Percentiles rank a stretch among this genome's conserved stretches.
Evolutionary conservation across 2,888 invertebrate species (phyloP).

Genomic region (Cecidostiba fungosa): DNA sequence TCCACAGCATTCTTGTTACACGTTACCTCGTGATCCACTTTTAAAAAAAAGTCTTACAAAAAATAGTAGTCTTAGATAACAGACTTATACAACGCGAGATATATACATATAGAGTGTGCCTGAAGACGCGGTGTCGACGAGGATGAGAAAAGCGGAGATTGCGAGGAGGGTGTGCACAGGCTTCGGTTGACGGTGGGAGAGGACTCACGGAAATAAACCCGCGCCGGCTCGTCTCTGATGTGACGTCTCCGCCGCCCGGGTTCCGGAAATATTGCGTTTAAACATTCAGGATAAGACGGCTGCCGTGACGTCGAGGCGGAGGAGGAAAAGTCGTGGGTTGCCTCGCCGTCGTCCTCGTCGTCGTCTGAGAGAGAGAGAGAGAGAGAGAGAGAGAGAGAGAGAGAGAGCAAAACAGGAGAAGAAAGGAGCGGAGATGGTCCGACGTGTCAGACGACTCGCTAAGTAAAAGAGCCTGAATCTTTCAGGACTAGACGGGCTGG

Average conservation of each 20-base stretch:
- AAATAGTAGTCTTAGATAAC: neutral
- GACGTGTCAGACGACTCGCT: constrained; percentile 44
- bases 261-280: constrained; percentile 62
- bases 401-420: neutral
- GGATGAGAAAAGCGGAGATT: constrained; percentile 40
- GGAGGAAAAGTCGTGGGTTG: constrained; percentile 3
- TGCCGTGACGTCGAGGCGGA: neutral
- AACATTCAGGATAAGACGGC: constrained; percentile 60
- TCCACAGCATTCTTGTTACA: no score
- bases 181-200: neutral
- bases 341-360: neutral
- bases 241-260: constrained; percentile 42
- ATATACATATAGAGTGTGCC: neutral
- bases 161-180: neutral
- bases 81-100: neutral
- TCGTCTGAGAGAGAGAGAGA: neutral
- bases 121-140: neutral
- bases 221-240: constrained; percentile 37
- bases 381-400: neutral
- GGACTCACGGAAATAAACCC: constrained; percentile 53
- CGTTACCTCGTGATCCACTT: constrained; percentile 2
- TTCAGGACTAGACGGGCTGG: constrained; percentile 19
- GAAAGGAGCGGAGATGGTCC: neutral
- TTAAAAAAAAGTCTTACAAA: no score
- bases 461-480: constrained; percentile 60